Evolutionary conservation across 2,113 vertebrate species (phyloP).

Genomic region (Balaeniceps rex): DNA sequence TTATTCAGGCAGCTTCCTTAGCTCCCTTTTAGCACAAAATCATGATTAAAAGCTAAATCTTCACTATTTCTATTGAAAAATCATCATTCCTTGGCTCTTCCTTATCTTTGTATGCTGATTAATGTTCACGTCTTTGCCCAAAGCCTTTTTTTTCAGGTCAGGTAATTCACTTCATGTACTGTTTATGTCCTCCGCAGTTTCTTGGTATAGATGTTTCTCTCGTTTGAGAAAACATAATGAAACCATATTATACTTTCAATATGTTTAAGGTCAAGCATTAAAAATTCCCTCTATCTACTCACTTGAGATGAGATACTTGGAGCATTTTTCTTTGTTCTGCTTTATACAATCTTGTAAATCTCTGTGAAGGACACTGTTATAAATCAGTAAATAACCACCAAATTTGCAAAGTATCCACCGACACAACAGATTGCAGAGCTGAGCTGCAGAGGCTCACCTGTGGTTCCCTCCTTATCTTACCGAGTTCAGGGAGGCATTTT

Average conservation of each 20-base stretch:
- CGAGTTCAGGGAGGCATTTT: background rate
- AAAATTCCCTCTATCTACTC: conserved; percentile 5
- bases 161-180: conserved; percentile 24
- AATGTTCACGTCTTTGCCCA: conserved; percentile 9
- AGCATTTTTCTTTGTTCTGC: conserved; percentile 36
- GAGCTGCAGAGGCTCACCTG: background rate
- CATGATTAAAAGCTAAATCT: background rate
- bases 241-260: conserved; percentile 8
- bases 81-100: background rate
- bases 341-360: background rate
- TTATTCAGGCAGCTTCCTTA: background rate
- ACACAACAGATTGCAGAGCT: background rate
- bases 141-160: conserved; percentile 42
- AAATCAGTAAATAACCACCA: conserved; percentile 35
- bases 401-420: background rate
- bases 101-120: conserved; percentile 3
- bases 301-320: conserved; percentile 2
- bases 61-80: conserved; percentile 14
- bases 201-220: background rate
- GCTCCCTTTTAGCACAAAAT: background rate
- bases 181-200: conserved; percentile 13
- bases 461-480: background rate
- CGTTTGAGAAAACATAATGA: conserved; percentile 19
- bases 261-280: conserved; percentile 48
- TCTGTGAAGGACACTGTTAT: background rate